Conservation (phyloP, 2,888 invertebrate genomes). For the Pseudococcus viburni region DNA sequence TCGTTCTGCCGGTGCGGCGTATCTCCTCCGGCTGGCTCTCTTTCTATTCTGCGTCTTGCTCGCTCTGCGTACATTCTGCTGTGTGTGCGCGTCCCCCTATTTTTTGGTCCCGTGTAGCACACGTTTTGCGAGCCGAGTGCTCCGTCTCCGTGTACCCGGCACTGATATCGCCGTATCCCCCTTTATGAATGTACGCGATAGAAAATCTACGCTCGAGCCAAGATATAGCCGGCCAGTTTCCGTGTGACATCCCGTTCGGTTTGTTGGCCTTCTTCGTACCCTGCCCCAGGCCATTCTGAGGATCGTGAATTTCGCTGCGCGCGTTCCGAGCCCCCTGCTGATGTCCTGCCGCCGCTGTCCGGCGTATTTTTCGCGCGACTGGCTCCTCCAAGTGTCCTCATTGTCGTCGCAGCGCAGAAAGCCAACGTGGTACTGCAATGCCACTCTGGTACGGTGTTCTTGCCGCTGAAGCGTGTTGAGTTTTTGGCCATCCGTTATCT, state of each 20-base stretch:
- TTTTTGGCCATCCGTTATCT: neutral
- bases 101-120: neutral
- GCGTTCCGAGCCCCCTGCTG: neutral
- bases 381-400: neutral
- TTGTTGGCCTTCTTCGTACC: slow-evolving; percentile 31
- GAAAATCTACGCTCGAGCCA: slow-evolving; percentile 22
- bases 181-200: neutral
- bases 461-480: neutral
- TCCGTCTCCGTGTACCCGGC: slow-evolving; percentile 42
- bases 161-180: slow-evolving; percentile 21
- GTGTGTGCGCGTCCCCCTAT: slow-evolving; percentile 26
- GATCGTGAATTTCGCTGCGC: neutral
- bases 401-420: neutral
- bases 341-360: neutral
- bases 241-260: slow-evolving; percentile 64
- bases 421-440: neutral
- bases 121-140: neutral
- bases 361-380: neutral
- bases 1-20: neutral
- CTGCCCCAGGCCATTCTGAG: neutral
- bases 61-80: neutral
- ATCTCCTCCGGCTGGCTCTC: neutral
- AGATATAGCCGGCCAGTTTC: slow-evolving; percentile 59
- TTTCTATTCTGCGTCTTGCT: neutral
- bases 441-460: neutral